These are phyloP conservation scores for Atethmia centrago DNA, from an alignment of 2,888 invertebrate genomes.

Conservation along the genomic window DNA sequence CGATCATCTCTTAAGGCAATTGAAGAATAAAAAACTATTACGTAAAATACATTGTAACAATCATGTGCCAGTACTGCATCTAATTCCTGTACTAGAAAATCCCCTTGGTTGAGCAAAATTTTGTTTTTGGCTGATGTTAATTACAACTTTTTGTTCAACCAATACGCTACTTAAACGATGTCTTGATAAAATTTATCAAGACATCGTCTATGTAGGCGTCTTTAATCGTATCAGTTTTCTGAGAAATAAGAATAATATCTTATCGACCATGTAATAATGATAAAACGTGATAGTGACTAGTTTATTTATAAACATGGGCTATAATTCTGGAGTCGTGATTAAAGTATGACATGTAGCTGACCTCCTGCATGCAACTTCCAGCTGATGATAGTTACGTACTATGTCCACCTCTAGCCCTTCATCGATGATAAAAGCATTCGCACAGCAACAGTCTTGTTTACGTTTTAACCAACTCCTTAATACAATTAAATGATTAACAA, in stretches of 20 bases:
- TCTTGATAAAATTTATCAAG: constrained; percentile 9
- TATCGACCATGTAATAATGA: not conserved
- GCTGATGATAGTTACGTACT: constrained; percentile 8
- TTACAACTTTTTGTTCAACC: too few relatives aligned
- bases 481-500: constrained; percentile 58
- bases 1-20: not conserved
- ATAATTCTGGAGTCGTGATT: constrained; percentile 15
- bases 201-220: constrained; percentile 4
- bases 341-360: constrained; percentile 9
- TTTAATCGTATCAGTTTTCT: not conserved
- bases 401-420: constrained; percentile 19
- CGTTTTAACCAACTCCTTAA: constrained; percentile 20
- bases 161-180: too few relatives aligned
- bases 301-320: constrained; percentile 28
- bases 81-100: not conserved
- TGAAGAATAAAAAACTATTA: not conserved
- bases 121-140: not conserved
- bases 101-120: not conserved
- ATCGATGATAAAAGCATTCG: constrained; percentile 29
- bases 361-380: not conserved
- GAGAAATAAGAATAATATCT: not conserved
- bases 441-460: constrained; percentile 41
- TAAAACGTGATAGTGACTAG: constrained; percentile 2
- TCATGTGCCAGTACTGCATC: not conserved
- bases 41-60: not conserved